Base-by-base conservation (phyloP, 1,140 invertebrate genomes). In the Eriosoma lanigerum region DNA sequence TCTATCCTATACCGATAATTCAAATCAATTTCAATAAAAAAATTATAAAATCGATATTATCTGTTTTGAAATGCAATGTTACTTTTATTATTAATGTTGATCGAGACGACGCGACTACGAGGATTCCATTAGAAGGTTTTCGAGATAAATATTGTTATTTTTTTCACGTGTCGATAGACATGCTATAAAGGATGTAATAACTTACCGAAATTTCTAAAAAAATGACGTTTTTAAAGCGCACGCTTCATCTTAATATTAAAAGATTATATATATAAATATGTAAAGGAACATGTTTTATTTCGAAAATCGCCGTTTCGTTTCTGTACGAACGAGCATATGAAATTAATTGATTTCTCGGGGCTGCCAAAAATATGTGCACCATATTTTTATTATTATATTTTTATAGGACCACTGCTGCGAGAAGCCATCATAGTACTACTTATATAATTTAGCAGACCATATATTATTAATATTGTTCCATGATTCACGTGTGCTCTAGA, bases 201-300 rank as follows among this genome's bases (percentile, higher is more conserved):
- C 32, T 62, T 62, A 62, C 29, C 29, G 9, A 17, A 24, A 24
- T 32, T 19, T 32, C 19, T 26, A 38, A 62, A 38, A 62, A 38
- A 62, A 32, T 24, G 29, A 62, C 60, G 60, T 9, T 32, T 58
- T 8, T 19, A 19, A 19, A 32, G 19, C 19, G 29, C 8, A 19
- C 17, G 10, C 29, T 32, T 19, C 17, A 15, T 19, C 8, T 38
- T 8, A 38, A 38, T 4, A 38, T 38, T 4, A 4, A 38, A 38
- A 38, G 3, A 38, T 38, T 38, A n/a, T 32, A 62, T 38, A 38
- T 38, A 38, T 38, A n/a, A n/a, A n/a, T n/a, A n/a, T n/a, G n/a
- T n/a, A n/a, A n/a, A n/a, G n/a, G n/a, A n/a, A 62, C 17, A 62
- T 62, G 26, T 62, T 62, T 62, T 29, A 32, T 62, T 62, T 62